phyloP scores from a whole-genome alignment of 2,888 invertebrate species.

The Platycnemis pennipes region DNA sequence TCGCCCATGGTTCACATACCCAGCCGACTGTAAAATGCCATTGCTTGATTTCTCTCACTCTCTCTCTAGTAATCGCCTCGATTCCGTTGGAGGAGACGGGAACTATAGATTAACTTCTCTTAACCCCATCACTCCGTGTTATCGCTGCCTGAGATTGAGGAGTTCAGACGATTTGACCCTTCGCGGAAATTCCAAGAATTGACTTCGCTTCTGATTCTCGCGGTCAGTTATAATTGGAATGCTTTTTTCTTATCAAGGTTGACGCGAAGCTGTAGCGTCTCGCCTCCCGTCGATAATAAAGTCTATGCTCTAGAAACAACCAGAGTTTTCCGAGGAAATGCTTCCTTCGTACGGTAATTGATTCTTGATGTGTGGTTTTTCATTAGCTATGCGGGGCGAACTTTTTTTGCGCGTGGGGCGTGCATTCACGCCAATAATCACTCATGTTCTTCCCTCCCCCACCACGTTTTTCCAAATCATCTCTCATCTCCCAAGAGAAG shows the following conservation, averaged over 20 bases:
- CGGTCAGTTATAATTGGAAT: conserved; percentile 60
- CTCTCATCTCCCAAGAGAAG: background rate
- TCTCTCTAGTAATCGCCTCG: conserved; percentile 18
- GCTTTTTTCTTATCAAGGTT: conserved; percentile 36
- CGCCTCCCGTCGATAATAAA: background rate
- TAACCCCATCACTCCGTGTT: background rate
- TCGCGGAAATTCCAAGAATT: conserved; percentile 52
- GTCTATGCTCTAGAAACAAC: background rate
- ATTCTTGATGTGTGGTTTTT: background rate
- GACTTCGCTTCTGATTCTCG: background rate
- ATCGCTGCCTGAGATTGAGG: conserved; percentile 18
- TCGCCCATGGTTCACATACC: conserved; percentile 59
- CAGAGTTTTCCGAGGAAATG: background rate
- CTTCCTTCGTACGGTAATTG: background rate
- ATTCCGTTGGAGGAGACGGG: background rate
- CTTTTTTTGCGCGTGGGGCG: background rate
- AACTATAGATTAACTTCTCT: background rate
- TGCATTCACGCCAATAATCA: background rate
- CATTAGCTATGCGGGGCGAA: background rate
- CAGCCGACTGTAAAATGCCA: conserved; percentile 36
- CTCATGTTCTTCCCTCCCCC: background rate
- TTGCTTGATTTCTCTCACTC: background rate
- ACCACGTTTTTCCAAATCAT: background rate
- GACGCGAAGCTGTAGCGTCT: background rate
- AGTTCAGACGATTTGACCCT: conserved; percentile 47